Conservation (phyloP, 2,113 vertebrate genomes). For the Pyrgilauda ruficollis region DNA sequence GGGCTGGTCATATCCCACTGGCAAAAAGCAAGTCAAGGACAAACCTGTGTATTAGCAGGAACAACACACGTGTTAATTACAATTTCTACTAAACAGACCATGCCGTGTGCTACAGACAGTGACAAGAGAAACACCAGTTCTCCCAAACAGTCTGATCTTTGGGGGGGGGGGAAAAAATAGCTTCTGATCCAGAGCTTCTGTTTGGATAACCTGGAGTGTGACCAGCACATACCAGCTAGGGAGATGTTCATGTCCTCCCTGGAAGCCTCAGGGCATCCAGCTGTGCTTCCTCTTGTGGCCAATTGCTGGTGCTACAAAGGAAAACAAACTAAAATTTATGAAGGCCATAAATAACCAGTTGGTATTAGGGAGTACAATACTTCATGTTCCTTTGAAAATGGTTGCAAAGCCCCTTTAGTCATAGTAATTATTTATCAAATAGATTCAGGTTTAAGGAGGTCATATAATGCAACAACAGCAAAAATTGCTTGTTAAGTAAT, state of each 20-base stretch:
- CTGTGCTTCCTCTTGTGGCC: not conserved
- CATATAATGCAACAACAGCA: not conserved
- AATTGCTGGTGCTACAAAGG: not conserved
- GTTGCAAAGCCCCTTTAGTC: not conserved
- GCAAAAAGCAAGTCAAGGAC: not conserved
- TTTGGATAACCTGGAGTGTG: not conserved
- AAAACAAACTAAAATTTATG: not conserved
- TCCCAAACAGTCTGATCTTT: not conserved
- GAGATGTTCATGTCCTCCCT: not conserved
- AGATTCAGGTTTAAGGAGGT: not conserved
- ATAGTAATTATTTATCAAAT: not conserved
- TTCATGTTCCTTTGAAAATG: not conserved
- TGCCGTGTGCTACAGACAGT: not conserved
- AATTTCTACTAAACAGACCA: not conserved
- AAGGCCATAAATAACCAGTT: not conserved
- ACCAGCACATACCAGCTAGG: not conserved
- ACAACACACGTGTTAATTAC: not conserved
- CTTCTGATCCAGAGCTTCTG: not conserved
- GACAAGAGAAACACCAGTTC: not conserved
- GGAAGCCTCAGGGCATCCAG: not conserved
- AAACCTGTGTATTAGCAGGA: not conserved
- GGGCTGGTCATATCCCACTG: not conserved
- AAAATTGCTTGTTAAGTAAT: not conserved
- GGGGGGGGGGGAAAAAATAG: fast-evolving
- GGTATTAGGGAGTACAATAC: not conserved